Conservation (phyloP, 2,113 vertebrate genomes). For the Rhadina sibilatrix region DNA sequence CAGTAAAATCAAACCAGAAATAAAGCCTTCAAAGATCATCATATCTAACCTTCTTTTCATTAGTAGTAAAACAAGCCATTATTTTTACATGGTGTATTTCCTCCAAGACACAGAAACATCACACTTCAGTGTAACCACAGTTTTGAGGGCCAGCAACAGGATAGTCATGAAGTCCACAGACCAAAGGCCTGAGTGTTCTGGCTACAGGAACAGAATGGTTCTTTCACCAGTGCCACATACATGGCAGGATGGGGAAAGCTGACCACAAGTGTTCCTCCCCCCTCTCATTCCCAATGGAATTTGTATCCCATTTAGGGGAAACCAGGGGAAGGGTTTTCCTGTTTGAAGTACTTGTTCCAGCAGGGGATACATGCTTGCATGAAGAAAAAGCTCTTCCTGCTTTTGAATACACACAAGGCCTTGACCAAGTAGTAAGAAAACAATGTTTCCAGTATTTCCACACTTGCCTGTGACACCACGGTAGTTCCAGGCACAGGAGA, state of each 20-base stretch:
- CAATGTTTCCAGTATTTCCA: fast-evolving
- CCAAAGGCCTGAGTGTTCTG: neutral
- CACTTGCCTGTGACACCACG: slow-evolving; percentile 79
- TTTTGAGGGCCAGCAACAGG: neutral
- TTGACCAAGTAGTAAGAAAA: neutral
- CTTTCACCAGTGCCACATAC: neutral
- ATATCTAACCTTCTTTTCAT: neutral
- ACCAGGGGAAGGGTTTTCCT: neutral
- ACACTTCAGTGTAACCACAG: neutral
- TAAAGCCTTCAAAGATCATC: neutral
- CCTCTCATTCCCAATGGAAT: neutral
- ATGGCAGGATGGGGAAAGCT: neutral
- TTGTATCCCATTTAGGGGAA: neutral
- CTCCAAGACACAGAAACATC: neutral
- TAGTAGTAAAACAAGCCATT: neutral
- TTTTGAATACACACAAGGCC: neutral
- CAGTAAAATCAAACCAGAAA: neutral
- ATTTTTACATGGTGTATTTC: neutral
- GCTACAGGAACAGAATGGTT: neutral
- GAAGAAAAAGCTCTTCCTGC: neutral
- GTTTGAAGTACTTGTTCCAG: neutral
- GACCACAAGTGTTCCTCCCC: neutral
- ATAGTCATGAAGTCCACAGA: neutral
- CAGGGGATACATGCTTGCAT: fast-evolving
- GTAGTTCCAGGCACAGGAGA: slow-evolving; percentile 74